Evolutionary conservation across 2,888 invertebrate species (phyloP).

Genomic region (Zygaena filipendulae): DNA sequence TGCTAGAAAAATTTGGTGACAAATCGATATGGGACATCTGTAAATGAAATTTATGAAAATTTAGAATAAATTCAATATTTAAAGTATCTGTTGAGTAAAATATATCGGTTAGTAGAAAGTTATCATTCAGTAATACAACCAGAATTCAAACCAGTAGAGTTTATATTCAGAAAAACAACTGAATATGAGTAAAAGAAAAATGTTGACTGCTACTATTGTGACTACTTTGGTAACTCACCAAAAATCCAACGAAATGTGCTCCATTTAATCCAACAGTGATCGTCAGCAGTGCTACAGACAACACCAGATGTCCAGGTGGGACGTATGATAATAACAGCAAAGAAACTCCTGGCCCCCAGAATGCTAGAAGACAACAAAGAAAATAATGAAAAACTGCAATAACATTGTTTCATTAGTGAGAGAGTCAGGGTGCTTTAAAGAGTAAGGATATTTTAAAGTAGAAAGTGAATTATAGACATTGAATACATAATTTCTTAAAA

Average conservation of each 20-base stretch:
- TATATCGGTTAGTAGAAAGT: too few species aligned
- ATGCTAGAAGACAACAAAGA: conserved; percentile 61
- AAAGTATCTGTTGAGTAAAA: too few species aligned
- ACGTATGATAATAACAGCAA: conserved; percentile 72
- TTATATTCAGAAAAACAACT: too few species aligned
- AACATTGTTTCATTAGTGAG: conserved; percentile 1
- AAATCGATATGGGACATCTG: conserved; percentile 86
- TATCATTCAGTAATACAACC: too few species aligned
- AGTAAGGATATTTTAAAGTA: too few species aligned
- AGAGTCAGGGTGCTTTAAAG: too few species aligned
- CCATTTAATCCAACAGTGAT: conserved; percentile 81
- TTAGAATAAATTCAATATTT: background rate
- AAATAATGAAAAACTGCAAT: conserved; percentile 6
- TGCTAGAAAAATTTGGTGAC: conserved; percentile 85
- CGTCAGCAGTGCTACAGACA: conserved; percentile 74
- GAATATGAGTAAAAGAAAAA: too few species aligned
- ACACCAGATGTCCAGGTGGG: conserved; percentile 56
- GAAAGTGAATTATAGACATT: too few species aligned
- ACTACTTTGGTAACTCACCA: too few species aligned
- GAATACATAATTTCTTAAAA: too few species aligned
- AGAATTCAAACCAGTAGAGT: too few species aligned
- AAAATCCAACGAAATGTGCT: conserved; percentile 79
- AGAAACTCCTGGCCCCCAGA: conserved; percentile 76
- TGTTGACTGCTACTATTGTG: too few species aligned
- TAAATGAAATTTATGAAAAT: conserved; percentile 13